Conservation (phyloP, 2,113 vertebrate genomes). For the Uria aalge region DNA sequence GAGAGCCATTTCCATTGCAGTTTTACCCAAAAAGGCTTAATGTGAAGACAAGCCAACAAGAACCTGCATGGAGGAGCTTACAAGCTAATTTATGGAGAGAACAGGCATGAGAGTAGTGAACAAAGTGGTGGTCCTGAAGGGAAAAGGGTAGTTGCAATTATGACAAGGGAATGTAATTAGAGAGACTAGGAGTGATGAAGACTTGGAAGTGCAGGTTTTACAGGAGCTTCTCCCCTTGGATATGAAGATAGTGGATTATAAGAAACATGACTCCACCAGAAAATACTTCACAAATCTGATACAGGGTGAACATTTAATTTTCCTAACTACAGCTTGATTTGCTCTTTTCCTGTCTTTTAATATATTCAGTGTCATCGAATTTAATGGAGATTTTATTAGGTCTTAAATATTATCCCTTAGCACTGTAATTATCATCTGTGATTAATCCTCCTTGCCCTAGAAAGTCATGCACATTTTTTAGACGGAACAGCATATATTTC, state of each 20-base stretch:
- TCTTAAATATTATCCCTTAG: slow-evolving; percentile 46
- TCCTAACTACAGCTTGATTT: slow-evolving; percentile 15
- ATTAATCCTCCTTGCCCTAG: slow-evolving; percentile 37
- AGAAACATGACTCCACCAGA: background rate
- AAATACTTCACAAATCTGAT: slow-evolving; percentile 34
- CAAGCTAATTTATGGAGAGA: background rate
- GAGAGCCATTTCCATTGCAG: background rate
- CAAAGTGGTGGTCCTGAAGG: background rate
- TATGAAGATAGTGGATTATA: background rate
- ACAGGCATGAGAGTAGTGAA: background rate
- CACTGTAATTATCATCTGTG: slow-evolving; percentile 57
- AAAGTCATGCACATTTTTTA: slow-evolving; percentile 35
- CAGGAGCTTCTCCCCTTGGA: background rate
- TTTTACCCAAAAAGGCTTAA: background rate
- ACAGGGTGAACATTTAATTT: slow-evolving; percentile 16
- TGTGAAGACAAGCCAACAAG: background rate
- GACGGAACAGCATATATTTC: background rate
- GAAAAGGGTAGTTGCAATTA: background rate
- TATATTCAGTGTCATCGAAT: slow-evolving; percentile 11
- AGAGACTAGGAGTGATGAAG: background rate
- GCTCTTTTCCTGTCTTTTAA: slow-evolving; percentile 25
- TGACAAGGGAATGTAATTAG: background rate
- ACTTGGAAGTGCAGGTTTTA: background rate
- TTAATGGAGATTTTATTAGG: slow-evolving; percentile 48
- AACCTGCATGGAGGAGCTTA: background rate